Base-by-base conservation (phyloP, 2,113 vertebrate genomes). In the human region DNA sequence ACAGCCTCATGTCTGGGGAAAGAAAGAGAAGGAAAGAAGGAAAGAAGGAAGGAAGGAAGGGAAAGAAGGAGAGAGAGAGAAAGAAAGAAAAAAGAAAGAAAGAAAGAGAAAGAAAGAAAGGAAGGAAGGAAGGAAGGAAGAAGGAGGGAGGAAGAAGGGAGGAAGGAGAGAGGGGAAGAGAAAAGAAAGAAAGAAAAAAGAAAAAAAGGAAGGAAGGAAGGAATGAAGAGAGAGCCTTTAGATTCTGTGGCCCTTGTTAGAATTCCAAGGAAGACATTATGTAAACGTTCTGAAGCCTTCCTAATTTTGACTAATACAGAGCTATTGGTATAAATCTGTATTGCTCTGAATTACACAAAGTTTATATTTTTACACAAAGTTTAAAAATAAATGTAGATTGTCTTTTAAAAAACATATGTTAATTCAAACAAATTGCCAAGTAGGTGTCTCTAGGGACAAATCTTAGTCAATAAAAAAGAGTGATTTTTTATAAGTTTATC, bases 401-500 rank as follows among this genome's bases (percentile, higher is more conserved):
- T 89, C 52, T 92, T 97, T 80, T 72, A 79, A 96, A 68, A 68
- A 92, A 95, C 86, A 64, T 79, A 70, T 50, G 95, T 76, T 89
- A 91, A 94, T 93, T 97, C 57, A 87, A 92, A 72, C 35, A 76
- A 80, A 38, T 92, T 92, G 61, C 79, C 95, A 95, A 96, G 75
- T 72, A 90, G 87, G 92, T 90, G 40, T 93, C 93, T 97, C 87
- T 59, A 87, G 87, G 96, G 84, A 97, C 81, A 48, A 95, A 70
- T 84, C 83, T 97, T 75, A 84, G 82, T 96, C 96, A 97, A 97
- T 90, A 96, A 92, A 96, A 94, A 93, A 40, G 79, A 96, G 87
- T 97, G 89, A 93, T 97, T 96, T 97, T 87, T 96, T 92, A 90
- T 84, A 84, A 96, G 75, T 93, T 98, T 97, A 96, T 97, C 96